Evolutionary conservation across 1,140 invertebrate species (phyloP).

Genomic region (Babylonia areolata): DNA sequence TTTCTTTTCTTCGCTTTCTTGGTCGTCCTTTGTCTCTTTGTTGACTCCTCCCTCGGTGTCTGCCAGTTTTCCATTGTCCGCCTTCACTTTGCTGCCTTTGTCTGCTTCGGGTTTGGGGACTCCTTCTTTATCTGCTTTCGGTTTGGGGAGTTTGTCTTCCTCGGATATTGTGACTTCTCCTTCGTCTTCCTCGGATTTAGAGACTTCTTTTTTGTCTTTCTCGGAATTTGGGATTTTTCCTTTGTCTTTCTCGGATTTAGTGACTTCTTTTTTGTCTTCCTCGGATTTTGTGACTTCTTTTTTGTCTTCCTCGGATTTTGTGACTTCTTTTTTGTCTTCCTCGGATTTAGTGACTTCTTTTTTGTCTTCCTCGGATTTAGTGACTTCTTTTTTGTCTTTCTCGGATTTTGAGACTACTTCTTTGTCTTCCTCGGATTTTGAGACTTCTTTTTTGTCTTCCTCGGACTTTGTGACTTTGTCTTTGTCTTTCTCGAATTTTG

Average conservation of each 20-base stretch:
- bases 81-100: background rate
- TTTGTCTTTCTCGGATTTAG: background rate
- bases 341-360: background rate
- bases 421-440: background rate
- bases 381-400: background rate
- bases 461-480: background rate
- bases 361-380: background rate
- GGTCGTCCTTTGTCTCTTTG: background rate
- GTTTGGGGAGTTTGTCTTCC: too few relatives aligned
- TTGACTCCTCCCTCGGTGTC: background rate
- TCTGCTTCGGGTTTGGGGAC: background rate
- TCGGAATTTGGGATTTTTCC: too few relatives aligned
- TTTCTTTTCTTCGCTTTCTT: background rate
- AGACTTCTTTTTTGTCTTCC: background rate
- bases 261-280: background rate
- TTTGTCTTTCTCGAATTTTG: background rate
- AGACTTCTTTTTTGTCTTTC: background rate
- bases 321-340: too few relatives aligned
- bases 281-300: too few relatives aligned
- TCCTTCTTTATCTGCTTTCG: background rate
- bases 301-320: too few relatives aligned
- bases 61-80: background rate
- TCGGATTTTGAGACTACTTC: too few relatives aligned
- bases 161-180: background rate
- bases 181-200: background rate